These are phyloP conservation scores for Sinodicranocentrus sp. DNA, from an alignment of 2,888 invertebrate genomes.

Conservation along the genomic window DNA sequence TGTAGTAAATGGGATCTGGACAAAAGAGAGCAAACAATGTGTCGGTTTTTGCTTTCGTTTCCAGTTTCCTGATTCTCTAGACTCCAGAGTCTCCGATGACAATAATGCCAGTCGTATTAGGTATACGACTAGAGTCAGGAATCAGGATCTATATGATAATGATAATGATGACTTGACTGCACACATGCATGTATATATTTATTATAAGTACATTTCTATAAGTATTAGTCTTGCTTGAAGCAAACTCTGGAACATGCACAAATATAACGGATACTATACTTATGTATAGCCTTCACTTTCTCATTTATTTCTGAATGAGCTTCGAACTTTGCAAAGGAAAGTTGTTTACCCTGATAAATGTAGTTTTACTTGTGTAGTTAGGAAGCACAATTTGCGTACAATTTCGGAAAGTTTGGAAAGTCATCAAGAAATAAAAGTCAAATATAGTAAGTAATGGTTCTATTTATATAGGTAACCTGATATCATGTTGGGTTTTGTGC, in stretches of 20 bases:
- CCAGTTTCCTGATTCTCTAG: background rate
- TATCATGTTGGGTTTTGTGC: background rate
- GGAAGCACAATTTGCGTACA: background rate
- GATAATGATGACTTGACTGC: no score
- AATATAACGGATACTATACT: background rate
- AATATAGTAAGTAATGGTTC: background rate
- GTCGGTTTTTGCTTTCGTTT: background rate
- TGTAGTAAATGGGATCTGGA: background rate
- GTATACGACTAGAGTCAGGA: no score
- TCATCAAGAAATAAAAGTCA: background rate
- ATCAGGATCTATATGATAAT: no score
- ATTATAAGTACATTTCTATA: no score
- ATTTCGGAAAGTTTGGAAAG: background rate
- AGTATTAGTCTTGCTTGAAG: no score
- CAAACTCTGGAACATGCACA: background rate
- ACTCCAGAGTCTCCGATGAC: background rate
- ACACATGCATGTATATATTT: no score
- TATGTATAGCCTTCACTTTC: background rate
- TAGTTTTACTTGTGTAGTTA: background rate
- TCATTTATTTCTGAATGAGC: background rate
- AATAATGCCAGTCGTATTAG: no score
- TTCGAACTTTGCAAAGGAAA: background rate
- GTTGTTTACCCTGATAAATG: background rate
- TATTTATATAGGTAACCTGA: background rate
- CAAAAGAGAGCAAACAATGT: background rate